Evolutionary conservation across 92 coral and sea anemone genomes (phyloP).

Genomic region (Pocillopora meandrina): DNA sequence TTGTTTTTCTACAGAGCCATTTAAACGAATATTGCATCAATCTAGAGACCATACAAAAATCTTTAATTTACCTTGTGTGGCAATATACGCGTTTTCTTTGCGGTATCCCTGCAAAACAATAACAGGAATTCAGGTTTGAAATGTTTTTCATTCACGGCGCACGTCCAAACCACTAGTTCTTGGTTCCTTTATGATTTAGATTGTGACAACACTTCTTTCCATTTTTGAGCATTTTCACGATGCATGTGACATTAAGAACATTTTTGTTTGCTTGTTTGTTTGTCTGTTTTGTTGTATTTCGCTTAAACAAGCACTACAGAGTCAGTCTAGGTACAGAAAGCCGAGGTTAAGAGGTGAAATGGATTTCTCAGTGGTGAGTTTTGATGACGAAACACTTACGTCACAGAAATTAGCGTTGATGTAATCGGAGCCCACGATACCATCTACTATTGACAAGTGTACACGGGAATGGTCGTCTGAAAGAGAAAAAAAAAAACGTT

Average conservation of each 20-base stretch:
- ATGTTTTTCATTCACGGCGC: background rate
- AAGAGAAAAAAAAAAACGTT: background rate
- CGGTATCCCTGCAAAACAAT: conserved; percentile 82
- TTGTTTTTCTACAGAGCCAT: background rate
- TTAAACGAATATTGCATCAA: background rate
- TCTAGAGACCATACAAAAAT: background rate
- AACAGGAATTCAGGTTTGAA: background rate
- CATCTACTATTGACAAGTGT: conserved; percentile 60
- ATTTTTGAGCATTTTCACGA: no score
- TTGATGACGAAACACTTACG: conserved; percentile 64
- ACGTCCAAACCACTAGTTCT: no score
- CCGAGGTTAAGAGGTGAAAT: background rate
- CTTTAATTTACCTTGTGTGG: conserved; percentile 75
- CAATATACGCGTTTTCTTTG: conserved; percentile 93
- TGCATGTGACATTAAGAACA: no score
- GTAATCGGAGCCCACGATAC: conserved; percentile 85
- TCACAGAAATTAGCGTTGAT: conserved; percentile 96
- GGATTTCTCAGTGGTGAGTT: background rate
- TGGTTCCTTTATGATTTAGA: no score
- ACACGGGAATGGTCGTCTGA: conserved; percentile 96
- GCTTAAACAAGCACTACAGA: no score
- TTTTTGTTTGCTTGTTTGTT: no score
- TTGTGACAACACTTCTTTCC: no score
- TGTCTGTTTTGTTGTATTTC: no score
- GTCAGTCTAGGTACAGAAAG: background rate